phyloP scores from a whole-genome alignment of 35 echinoderm and acorn worm species.

The Hemicentrotus pulcherrimus region DNA sequence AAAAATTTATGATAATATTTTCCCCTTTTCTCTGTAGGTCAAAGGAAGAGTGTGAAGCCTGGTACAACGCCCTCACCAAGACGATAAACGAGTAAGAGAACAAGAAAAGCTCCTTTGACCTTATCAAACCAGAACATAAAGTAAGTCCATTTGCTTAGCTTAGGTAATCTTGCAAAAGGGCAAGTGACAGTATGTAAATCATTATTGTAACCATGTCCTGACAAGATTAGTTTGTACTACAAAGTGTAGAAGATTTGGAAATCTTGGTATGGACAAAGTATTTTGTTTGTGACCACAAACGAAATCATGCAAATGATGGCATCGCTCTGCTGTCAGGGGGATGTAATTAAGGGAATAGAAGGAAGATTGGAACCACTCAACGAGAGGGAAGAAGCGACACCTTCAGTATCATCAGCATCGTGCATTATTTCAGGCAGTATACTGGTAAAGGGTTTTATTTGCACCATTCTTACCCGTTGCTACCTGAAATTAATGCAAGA shows the following conservation, averaged over 20 bases:
- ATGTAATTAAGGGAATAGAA: no score
- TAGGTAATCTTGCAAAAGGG: no score
- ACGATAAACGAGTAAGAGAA: constrained; percentile 67
- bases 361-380: no score
- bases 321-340: no score
- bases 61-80: constrained; percentile 68
- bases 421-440: constrained; percentile 99
- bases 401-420: background rate
- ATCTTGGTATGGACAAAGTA: no score
- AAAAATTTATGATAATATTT: no score
- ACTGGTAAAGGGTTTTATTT: constrained; percentile 83
- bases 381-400: background rate
- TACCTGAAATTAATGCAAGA: constrained; percentile 72
- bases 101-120: constrained; percentile 77
- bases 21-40: constrained; percentile 45
- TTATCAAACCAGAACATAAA: constrained; percentile 40
- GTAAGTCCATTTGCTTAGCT: background rate
- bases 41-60: constrained; percentile 71
- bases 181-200: no score
- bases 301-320: no score
- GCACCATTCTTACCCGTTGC: constrained; percentile 74
- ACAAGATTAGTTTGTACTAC: no score
- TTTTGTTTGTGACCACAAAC: no score
- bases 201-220: no score
- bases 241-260: no score